A percentile compares a stretch with the other conserved stretches of the same genome.
phyloP scores from a whole-genome alignment of 2,113 vertebrate genomes.

The Spheniscus mendiculus region DNA sequence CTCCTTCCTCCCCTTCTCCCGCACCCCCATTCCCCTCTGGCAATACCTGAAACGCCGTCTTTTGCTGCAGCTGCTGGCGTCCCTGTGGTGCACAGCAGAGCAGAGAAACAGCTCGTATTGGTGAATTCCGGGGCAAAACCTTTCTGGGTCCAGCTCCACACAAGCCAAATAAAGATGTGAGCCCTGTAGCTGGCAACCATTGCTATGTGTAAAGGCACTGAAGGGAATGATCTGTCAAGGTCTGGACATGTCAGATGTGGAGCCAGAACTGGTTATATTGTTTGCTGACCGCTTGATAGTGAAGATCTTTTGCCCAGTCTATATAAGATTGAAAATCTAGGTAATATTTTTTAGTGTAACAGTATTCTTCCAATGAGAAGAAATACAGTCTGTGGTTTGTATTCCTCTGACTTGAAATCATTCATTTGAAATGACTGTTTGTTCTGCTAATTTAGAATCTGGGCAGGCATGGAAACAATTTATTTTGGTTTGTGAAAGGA shows the following conservation, averaged over 20 bases:
- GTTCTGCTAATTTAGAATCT: slow-evolving; percentile 47
- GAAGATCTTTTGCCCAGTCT: neutral
- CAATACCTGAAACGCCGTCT: neutral
- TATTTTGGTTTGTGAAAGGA: slow-evolving; percentile 31
- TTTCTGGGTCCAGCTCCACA: neutral
- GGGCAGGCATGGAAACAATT: slow-evolving; percentile 45
- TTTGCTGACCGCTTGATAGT: neutral
- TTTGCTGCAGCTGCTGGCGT: neutral
- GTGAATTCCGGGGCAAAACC: neutral
- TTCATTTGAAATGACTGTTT: slow-evolving; percentile 56
- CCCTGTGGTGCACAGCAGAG: neutral
- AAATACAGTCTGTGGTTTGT: slow-evolving; percentile 20
- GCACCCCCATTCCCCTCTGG: neutral
- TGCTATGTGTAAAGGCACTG: neutral
- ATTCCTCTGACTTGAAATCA: slow-evolving; percentile 48
- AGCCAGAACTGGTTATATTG: neutral
- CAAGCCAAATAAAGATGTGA: neutral
- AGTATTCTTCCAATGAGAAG: neutral
- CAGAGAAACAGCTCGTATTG: neutral
- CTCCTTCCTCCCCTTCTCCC: neutral
- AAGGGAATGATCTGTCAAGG: neutral
- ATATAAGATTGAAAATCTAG: neutral
- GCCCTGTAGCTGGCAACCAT: neutral
- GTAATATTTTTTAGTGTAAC: neutral
- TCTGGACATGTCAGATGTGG: neutral